Base-by-base conservation (phyloP, 2,797 vertebrate species). In the Cossypha heuglini region DNA sequence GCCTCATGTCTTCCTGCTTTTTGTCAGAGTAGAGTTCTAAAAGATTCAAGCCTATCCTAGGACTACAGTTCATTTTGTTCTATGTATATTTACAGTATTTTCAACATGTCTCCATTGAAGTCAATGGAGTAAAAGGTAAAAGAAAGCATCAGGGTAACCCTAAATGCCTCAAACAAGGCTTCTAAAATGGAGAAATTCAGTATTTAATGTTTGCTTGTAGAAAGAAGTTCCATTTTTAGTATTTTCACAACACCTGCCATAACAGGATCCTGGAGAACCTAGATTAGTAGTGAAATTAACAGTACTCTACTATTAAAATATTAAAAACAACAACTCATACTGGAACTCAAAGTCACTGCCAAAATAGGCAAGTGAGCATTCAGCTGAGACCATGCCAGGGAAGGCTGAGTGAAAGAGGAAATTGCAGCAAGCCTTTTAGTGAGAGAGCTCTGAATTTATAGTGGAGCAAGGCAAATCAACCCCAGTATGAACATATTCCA, bases 321-420 rank as follows among this genome's bases (percentile, higher is more conserved):
- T 55, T 67, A 71, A 63, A 77, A 92, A 8, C 62, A 86, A 58
- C 69, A 78, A 68, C 26, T 92, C 55, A 29, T 11, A 21, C 42
- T 51, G 66, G 49, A 91, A 29, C 62, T 80, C 76, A 72, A 94
- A 89, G 74, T 48, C 51, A 93, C 48, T 90, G 76, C 66, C 90
- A 90, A 88, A 94, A 88, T 29, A 83, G 76, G 69, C 88, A 86
- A 96, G 58, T 49, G n/a, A 93, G 59, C 74, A 87, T 59, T 87
- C 77, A 78, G 43, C 48, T 91, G 71, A 92, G 40, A 85, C 40
- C 3, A 0, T 45, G 71, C 59, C 81, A 94, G 59, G 43, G 82
- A 83, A 75, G 20, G 66, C 62, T 69, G 55, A 68, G 79, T 28
- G 76, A 67, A 67, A 57, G 38, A 77, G n/a, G 35, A 89, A 94